Base-by-base conservation (phyloP, 23 tunicate species). In the Corella eumyota region DNA sequence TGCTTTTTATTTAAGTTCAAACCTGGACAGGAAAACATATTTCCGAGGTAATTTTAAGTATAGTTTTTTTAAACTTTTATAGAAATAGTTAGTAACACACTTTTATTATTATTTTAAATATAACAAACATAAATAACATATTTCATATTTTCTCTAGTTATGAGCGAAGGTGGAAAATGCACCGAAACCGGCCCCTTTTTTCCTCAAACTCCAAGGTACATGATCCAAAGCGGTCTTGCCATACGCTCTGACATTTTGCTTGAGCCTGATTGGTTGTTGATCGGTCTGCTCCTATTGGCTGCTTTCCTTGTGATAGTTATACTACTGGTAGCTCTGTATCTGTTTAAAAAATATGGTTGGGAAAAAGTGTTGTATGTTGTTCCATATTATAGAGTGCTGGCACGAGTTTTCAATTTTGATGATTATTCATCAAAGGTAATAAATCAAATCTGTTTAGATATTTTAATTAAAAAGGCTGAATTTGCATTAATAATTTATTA, bases 291-390 rank as follows among this genome's bases (percentile, higher is more conserved):
- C 17, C 51, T 88, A 13, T 68, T 73, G 32, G 70, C 76, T 17
- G 65, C 90, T 17, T 33, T 92, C 37, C 45, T 83, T 36, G 34
- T 90, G 20, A 63, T 92, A 50, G 37, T 83, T 20, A 68, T 81
- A 31, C 79, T 81, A 15, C 51, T 92, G 34, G 69, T 61, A 34
- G 86, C 86, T 22, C 75, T 92, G 17, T 35, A 58, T 22, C 71
- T 92, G 30, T 92, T 92, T 81, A 58, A 83, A 28, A 71, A 83
- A 45, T 92, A 92, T 61, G 98, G 98, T 35, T 92, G 98, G 98
- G 64, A 71, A 45, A 92, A 83, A 55, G 48, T 7, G 27, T 37
- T 64, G 36, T 75, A 50, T 36, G 48, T 75, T 31, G 40, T 36
- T 3, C 85, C 98, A 25, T 72, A 61, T 34, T 92, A 92, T 62